These are phyloP conservation scores for Hydrochoerus hydrochaeris DNA, from an alignment of 2,113 vertebrate genomes.

Conservation along the genomic window DNA sequence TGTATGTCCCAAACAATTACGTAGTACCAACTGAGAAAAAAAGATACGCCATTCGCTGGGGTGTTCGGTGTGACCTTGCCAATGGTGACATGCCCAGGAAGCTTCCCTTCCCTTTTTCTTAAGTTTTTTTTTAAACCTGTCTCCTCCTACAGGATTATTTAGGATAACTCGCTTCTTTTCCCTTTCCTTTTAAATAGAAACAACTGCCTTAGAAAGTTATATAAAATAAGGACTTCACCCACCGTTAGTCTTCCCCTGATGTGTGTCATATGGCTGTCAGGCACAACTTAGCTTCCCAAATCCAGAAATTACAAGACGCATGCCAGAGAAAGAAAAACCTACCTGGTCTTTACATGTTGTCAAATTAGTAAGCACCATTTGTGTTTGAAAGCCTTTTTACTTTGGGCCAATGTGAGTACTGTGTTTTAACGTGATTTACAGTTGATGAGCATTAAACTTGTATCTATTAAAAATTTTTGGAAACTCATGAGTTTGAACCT, in stretches of 20 bases:
- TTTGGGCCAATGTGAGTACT: slow-evolving; percentile 33
- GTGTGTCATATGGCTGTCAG: not conserved
- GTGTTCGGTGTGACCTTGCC: slow-evolving; percentile 91
- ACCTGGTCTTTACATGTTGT: not conserved
- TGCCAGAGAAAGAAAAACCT: not conserved
- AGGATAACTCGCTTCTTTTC: slow-evolving; percentile 28
- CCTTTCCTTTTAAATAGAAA: slow-evolving; percentile 63
- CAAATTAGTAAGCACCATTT: slow-evolving; percentile 36
- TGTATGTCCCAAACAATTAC: slow-evolving; percentile 89
- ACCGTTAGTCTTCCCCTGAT: slow-evolving; percentile 8
- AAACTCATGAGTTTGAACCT: slow-evolving; percentile 30
- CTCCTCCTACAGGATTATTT: slow-evolving; percentile 35
- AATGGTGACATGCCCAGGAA: slow-evolving; percentile 86
- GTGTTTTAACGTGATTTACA: slow-evolving; percentile 53
- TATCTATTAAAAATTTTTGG: slow-evolving; percentile 74
- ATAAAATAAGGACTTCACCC: slow-evolving; percentile 28
- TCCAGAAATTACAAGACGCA: slow-evolving; percentile 24
- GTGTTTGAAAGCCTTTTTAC: slow-evolving; percentile 13
- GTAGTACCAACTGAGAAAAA: slow-evolving; percentile 93
- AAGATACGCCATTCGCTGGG: slow-evolving; percentile 91
- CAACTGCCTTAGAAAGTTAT: slow-evolving; percentile 30
- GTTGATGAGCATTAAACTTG: slow-evolving; percentile 59
- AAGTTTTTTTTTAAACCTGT: slow-evolving; percentile 1
- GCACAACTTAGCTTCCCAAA: slow-evolving; percentile 43
- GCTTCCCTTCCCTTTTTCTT: slow-evolving; percentile 73